Percentiles rank a stretch among this genome's conserved stretches.
Evolutionary conservation across 2,888 invertebrate species (phyloP).

Genomic region (Hirtodrosophila duncani): DNA sequence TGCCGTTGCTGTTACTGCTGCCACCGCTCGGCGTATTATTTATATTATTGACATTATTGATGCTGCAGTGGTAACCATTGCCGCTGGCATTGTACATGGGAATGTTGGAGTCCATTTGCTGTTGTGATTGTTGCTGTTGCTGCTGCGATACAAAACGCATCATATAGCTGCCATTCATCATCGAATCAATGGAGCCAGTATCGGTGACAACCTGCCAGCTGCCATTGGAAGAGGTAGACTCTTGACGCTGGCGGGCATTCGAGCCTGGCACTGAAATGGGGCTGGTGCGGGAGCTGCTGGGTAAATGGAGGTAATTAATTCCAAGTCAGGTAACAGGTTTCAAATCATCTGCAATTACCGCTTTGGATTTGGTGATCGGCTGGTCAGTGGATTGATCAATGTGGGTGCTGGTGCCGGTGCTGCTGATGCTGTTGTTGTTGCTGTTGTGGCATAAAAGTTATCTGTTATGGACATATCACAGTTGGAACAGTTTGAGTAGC

Average conservation of each 20-base stretch:
- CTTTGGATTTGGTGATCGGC: constrained; percentile 76
- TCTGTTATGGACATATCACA: constrained; percentile 77
- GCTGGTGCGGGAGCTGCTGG: constrained; percentile 80
- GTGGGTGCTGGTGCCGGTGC: constrained; percentile 23
- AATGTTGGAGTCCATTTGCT: constrained; percentile 46
- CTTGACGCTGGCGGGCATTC: constrained; percentile 80
- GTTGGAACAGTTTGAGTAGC: constrained; percentile 76
- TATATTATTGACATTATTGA: constrained; percentile 8
- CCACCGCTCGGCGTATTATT: constrained; percentile 18
- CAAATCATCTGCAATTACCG: constrained; percentile 46
- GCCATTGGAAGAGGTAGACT: constrained; percentile 81
- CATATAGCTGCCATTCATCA: constrained; percentile 72
- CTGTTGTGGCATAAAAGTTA: constrained; percentile 66
- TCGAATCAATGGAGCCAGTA: constrained; percentile 81
- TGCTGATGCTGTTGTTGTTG: constrained; percentile 30
- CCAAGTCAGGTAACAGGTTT: background rate
- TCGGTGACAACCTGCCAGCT: constrained; percentile 86
- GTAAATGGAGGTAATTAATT: background rate
- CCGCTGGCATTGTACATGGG: constrained; percentile 57
- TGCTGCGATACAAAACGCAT: constrained; percentile 59
- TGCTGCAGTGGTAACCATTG: constrained; percentile 59
- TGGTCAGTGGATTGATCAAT: constrained; percentile 66
- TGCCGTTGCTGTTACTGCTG: constrained; percentile 40
- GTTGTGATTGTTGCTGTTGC: constrained; percentile 19
- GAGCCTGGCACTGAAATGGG: constrained; percentile 82